These are phyloP conservation scores for Cirrhinus molitorella DNA, from an alignment of 2,797 vertebrate species.

Conservation along the genomic window DNA sequence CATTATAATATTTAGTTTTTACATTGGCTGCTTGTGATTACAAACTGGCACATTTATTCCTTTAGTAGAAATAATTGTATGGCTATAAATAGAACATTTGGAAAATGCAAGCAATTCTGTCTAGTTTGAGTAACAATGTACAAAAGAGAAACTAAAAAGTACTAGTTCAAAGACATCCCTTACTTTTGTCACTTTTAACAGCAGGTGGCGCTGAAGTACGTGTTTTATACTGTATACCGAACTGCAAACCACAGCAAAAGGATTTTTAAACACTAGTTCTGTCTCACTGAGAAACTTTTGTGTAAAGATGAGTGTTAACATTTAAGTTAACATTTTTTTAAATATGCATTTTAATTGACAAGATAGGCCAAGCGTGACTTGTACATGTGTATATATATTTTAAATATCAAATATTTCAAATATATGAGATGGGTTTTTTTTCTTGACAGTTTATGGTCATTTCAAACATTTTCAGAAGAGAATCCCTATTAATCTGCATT, in stretches of 20 bases:
- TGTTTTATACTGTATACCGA: not conserved
- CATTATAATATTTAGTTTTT: not conserved
- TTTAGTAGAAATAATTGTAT: not conserved
- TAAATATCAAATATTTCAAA: not conserved
- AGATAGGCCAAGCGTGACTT: not conserved
- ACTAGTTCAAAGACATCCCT: not conserved
- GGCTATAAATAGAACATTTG: not conserved
- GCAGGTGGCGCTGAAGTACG: slow-evolving; percentile 14
- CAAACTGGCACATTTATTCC: not conserved
- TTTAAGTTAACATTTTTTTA: no score
- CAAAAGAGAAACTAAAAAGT: not conserved
- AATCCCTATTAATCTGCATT: not conserved
- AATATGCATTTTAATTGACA: not conserved
- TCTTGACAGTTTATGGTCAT: not conserved
- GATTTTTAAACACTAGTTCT: not conserved
- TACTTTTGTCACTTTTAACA: not conserved
- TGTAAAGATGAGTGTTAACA: not conserved
- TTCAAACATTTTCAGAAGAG: not conserved
- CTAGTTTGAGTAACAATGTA: not conserved
- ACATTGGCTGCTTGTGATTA: not conserved
- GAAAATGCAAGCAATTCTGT: not conserved
- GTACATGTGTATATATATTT: not conserved
- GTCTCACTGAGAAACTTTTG: not conserved
- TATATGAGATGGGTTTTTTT: no score
- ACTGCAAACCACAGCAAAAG: not conserved